These are phyloP conservation scores for Penaeus japonicus DNA, from an alignment of 1,140 invertebrate species.

Conservation along the genomic window DNA sequence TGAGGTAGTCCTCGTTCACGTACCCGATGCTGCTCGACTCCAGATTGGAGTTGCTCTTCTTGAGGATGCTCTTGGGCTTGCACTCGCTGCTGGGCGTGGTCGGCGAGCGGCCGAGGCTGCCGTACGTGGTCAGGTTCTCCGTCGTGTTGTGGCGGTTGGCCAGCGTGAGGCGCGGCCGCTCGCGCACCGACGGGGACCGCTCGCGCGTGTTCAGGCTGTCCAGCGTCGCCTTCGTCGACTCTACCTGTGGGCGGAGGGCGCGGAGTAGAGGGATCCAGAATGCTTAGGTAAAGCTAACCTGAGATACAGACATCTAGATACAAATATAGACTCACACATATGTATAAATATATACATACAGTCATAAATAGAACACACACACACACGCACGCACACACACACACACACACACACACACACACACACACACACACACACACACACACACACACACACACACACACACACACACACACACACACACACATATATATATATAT, in stretches of 20 bases:
- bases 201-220: constrained; percentile 58
- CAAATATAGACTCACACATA: background rate
- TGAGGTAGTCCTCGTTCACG: constrained; percentile 46
- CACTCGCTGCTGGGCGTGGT: constrained; percentile 54
- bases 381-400: too few relatives aligned
- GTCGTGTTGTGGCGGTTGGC: constrained; percentile 54
- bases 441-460: too few relatives aligned
- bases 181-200: constrained; percentile 54
- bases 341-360: background rate
- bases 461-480: too few relatives aligned
- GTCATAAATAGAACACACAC: too few relatives aligned
- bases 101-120: constrained; percentile 49
- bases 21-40: constrained; percentile 60
- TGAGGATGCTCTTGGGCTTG: constrained; percentile 62
- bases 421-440: too few relatives aligned
- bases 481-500: too few relatives aligned
- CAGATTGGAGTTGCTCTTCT: constrained; percentile 62
- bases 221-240: constrained; percentile 59
- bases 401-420: too few relatives aligned
- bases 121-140: constrained; percentile 55
- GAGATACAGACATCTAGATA: too few relatives aligned
- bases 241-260: constrained; percentile 52
- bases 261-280: too few relatives aligned
- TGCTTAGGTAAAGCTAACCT: too few relatives aligned
- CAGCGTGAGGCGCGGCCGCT: constrained; percentile 47